These are phyloP conservation scores for Clepsis dumicolana DNA, from an alignment of 2,888 invertebrate genomes.

Conservation along the genomic window DNA sequence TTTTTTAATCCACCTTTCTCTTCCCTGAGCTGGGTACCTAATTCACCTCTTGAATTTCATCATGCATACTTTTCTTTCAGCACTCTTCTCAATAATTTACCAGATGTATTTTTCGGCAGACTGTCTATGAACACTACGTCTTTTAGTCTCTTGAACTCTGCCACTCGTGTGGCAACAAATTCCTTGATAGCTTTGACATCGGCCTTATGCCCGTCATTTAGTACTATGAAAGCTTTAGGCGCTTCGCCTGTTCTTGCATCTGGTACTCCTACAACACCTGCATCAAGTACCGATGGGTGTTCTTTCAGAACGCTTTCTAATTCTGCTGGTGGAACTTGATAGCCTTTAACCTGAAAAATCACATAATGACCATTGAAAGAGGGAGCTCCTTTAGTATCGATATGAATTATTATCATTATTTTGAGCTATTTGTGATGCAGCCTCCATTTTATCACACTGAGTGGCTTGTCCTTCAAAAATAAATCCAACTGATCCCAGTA, in stretches of 20 bases:
- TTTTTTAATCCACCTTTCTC: too few relatives aligned
- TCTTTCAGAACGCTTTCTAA: slow-evolving; percentile 90
- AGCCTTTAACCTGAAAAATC: slow-evolving; percentile 86
- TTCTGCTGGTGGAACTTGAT: slow-evolving; percentile 95
- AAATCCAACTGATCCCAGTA: too few relatives aligned
- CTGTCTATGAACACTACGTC: slow-evolving; percentile 88
- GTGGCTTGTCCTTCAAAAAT: too few relatives aligned
- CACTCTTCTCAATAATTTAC: slow-evolving; percentile 90
- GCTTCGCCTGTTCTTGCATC: slow-evolving; percentile 89
- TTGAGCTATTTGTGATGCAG: not conserved
- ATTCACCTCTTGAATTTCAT: slow-evolving; percentile 1
- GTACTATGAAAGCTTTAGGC: slow-evolving; percentile 90
- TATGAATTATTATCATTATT: not conserved
- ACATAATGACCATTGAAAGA: not conserved
- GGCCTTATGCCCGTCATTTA: slow-evolving; percentile 74
- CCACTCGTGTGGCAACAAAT: slow-evolving; percentile 88
- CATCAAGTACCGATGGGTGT: slow-evolving; percentile 91
- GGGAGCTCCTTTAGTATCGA: too few relatives aligned
- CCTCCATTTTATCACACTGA: too few relatives aligned
- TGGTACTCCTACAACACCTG: slow-evolving; percentile 92
- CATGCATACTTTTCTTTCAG: slow-evolving; percentile 72
- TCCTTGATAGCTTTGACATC: slow-evolving; percentile 85
- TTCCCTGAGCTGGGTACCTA: too few relatives aligned
- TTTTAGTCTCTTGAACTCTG: slow-evolving; percentile 89
- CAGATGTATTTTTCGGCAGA: slow-evolving; percentile 91